A percentile compares a stretch with the other conserved stretches of the same genome.
phyloP scores from a whole-genome alignment of 2,113 vertebrate species.

The Pleuronectes platessa region DNA sequence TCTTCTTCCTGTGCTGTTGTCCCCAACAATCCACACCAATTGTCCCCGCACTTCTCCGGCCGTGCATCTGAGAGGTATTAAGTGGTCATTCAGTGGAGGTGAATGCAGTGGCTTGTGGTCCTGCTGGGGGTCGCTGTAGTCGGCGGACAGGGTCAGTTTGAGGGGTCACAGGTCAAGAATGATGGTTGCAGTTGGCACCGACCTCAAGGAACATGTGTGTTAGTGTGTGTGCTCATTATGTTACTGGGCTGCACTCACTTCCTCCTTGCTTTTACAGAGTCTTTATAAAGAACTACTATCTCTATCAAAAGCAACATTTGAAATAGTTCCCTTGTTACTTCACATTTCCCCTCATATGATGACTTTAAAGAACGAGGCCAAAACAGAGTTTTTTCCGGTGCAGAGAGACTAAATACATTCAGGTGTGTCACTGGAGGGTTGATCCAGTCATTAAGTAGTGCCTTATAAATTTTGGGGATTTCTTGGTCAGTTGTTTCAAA shows the following conservation, averaged over 20 bases:
- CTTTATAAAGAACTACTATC: background rate
- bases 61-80: constrained; percentile 46
- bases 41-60: constrained; percentile 22
- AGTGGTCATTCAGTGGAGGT: constrained; percentile 50
- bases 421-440: background rate
- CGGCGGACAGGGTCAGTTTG: constrained; percentile 63
- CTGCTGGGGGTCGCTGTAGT: constrained; percentile 60
- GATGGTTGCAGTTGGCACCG: constrained; percentile 64
- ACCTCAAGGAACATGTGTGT: constrained; percentile 61
- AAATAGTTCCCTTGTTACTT: background rate
- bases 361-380: background rate
- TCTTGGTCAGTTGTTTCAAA: too few relatives aligned
- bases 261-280: constrained; percentile 11
- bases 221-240: constrained; percentile 39
- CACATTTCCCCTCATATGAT: background rate
- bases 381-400: background rate
- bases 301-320: background rate
- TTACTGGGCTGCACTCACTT: constrained; percentile 20
- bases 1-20: background rate
- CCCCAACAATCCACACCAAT: background rate
- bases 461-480: too few relatives aligned
- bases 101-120: constrained; percentile 47
- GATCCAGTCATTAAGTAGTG: background rate
- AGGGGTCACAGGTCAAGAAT: constrained; percentile 60
- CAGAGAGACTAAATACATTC: background rate